Conservation (phyloP, 2,888 invertebrate genomes). For the Chrysotoxum bicinctum region DNA sequence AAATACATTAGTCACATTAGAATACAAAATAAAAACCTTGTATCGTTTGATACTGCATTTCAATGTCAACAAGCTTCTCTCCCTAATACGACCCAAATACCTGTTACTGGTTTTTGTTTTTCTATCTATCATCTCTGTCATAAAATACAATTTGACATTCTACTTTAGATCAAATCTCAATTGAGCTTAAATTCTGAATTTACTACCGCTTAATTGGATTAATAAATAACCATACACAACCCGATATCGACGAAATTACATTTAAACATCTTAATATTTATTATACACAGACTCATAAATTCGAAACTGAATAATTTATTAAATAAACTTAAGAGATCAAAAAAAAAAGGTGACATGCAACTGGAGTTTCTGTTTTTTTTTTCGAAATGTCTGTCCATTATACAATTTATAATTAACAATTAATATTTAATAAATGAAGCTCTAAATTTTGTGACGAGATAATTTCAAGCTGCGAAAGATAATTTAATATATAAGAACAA, state of each 20-base stretch:
- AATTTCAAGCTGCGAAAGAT: background rate
- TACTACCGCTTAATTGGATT: conserved; percentile 26
- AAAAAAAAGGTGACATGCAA: conserved; percentile 9
- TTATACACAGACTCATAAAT: background rate
- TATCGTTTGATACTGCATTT: background rate
- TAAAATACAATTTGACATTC: conserved; percentile 38
- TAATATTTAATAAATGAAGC: conserved; percentile 1
- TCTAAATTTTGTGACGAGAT: conserved; percentile 3
- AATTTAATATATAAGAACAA: conserved; percentile 20
- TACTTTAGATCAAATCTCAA: conserved; percentile 21
- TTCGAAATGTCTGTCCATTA: background rate
- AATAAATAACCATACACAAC: conserved; percentile 26
- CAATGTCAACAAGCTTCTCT: conserved; percentile 48
- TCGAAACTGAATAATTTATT: conserved; percentile 5
- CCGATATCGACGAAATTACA: conserved; percentile 7
- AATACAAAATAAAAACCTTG: conserved; percentile 2
- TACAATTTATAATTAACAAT: conserved; percentile 22
- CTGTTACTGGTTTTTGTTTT: background rate
- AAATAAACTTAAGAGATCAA: background rate
- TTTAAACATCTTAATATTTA: conserved; percentile 22
- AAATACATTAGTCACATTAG: background rate
- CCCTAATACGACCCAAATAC: conserved; percentile 24
- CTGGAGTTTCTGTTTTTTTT: background rate
- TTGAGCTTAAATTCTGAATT: background rate
- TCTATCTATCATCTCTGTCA: conserved; percentile 13